A percentile compares a stretch with the other conserved stretches of the same genome.
Evolutionary conservation across 2,113 vertebrate genomes (phyloP).

Genomic region (Nibea coibor): DNA sequence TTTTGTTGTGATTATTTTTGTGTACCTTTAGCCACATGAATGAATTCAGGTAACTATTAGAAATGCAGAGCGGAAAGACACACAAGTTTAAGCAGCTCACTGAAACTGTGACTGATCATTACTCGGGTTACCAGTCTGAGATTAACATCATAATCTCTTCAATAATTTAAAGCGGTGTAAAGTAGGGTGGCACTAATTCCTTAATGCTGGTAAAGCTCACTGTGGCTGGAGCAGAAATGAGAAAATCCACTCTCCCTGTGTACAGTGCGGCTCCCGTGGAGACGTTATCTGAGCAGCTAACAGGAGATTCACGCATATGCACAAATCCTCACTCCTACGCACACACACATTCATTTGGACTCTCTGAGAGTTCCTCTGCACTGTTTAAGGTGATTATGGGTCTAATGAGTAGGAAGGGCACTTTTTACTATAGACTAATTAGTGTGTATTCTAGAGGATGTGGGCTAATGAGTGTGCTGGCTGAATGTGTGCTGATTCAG

Average conservation of each 20-base stretch:
- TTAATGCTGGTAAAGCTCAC: constrained; percentile 71
- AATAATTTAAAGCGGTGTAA: constrained; percentile 64
- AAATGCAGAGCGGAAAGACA: neutral
- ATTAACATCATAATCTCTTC: constrained; percentile 74
- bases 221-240: constrained; percentile 52
- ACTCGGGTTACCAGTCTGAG: constrained; percentile 50
- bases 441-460: constrained; percentile 68
- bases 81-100: constrained; percentile 42
- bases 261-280: constrained; percentile 40
- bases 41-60: constrained; percentile 9
- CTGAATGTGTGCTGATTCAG: constrained; percentile 71
- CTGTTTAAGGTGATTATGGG: constrained; percentile 77
- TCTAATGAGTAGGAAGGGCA: constrained; percentile 77
- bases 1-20: constrained; percentile 15
- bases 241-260: constrained; percentile 60
- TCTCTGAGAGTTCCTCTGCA: constrained; percentile 51
- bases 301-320: constrained; percentile 47
- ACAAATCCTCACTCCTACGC: constrained; percentile 60
- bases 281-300: constrained; percentile 54
- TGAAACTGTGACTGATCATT: constrained; percentile 53
- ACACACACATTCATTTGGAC: constrained; percentile 40
- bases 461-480: constrained; percentile 70
- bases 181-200: constrained; percentile 67
- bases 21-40: neutral
- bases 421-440: constrained; percentile 73